Percentiles rank a stretch among this genome's conserved stretches.
phyloP scores from a whole-genome alignment of 2,797 vertebrate species.

The Odontamblyopus rebecca region DNA sequence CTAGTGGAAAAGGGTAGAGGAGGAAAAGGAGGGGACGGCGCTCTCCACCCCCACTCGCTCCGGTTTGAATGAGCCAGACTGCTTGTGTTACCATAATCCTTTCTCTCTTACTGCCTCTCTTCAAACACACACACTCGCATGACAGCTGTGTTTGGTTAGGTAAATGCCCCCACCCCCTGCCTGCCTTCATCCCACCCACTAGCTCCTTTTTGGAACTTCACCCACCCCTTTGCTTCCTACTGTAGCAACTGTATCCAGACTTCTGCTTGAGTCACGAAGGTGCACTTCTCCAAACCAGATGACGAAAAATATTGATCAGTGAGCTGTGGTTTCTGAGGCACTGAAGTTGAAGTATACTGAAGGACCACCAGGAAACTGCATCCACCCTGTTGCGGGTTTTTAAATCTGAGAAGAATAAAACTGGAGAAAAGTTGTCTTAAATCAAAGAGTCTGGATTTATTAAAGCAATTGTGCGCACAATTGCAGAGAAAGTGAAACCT shows the following conservation, averaged over 20 bases:
- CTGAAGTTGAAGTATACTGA: background rate
- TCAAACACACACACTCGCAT: slow-evolving; percentile 36
- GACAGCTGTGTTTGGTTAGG: slow-evolving; percentile 79
- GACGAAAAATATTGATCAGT: slow-evolving; percentile 43
- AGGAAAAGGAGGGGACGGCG: slow-evolving; percentile 25
- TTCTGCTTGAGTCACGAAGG: slow-evolving; percentile 27
- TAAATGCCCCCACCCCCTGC: slow-evolving; percentile 55
- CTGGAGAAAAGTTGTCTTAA: no score
- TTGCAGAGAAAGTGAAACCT: no score
- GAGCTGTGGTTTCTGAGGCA: slow-evolving; percentile 51
- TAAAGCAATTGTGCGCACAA: no score
- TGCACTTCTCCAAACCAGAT: slow-evolving; percentile 34
- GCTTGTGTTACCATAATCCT: slow-evolving; percentile 74
- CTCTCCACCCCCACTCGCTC: slow-evolving; percentile 56
- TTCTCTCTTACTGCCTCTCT: slow-evolving; percentile 53
- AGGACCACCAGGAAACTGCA: background rate
- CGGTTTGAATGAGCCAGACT: slow-evolving; percentile 66
- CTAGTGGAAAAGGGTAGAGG: slow-evolving; percentile 51
- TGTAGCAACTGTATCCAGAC: slow-evolving; percentile 40
- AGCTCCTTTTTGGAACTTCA: slow-evolving; percentile 51
- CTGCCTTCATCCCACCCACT: slow-evolving; percentile 36
- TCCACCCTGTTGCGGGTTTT: no score
- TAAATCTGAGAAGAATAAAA: no score
- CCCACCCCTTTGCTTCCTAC: slow-evolving; percentile 31
- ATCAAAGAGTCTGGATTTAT: no score